phyloP scores from a whole-genome alignment of 2,888 invertebrate species.

The Stegophylla sp. region DNA sequence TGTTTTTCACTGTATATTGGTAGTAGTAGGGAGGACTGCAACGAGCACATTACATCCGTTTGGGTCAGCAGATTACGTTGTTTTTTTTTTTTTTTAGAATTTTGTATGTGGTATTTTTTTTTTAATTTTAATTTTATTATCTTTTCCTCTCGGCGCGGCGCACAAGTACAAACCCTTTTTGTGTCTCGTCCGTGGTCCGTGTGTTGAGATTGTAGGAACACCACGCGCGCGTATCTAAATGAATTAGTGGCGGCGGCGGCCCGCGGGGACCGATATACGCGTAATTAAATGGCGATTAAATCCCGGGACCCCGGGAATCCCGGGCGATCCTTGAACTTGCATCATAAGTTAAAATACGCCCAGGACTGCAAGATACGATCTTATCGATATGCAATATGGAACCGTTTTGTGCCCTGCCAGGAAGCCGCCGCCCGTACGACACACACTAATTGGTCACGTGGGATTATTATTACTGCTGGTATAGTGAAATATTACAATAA shows the following conservation, averaged over 20 bases:
- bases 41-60: background rate
- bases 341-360: conserved; percentile 54
- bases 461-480: conserved; percentile 32
- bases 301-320: conserved; percentile 35
- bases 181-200: conserved; percentile 26
- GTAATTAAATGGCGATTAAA: conserved; percentile 60
- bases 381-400: conserved; percentile 57
- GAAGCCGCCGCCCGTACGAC: background rate
- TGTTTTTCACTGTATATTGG: conserved; percentile 7
- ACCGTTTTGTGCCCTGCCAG: conserved; percentile 45
- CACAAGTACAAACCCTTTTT: conserved; percentile 44
- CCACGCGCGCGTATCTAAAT: conserved; percentile 53
- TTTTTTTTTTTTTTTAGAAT: conserved; percentile 24
- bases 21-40: background rate
- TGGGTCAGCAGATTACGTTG: conserved; percentile 13
- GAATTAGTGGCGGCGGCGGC: conserved; percentile 60
- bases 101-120: conserved; percentile 1
- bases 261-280: conserved; percentile 59
- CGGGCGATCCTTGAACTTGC: conserved; percentile 56
- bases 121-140: conserved; percentile 26
- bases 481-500: conserved; percentile 34
- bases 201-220: conserved; percentile 34
- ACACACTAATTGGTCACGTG: conserved; percentile 45
- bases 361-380: conserved; percentile 47
- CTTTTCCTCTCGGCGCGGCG: conserved; percentile 11